Conservation (phyloP, 2,797 vertebrate species). For the Sphenopsis melanotis region DNA sequence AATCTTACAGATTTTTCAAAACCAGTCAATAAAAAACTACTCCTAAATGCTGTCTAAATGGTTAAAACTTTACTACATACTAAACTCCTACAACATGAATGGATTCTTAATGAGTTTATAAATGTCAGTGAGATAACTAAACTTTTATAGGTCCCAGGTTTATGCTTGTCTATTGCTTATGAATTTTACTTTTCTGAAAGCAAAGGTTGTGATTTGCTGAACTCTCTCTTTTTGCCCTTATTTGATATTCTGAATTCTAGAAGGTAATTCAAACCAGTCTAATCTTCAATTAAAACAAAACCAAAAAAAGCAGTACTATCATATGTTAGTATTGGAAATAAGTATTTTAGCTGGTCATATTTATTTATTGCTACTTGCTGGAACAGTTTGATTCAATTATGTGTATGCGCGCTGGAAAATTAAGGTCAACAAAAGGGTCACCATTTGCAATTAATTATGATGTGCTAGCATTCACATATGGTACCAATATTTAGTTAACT, state of each 20-base stretch:
- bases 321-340: constrained; percentile 24
- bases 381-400: constrained; percentile 68
- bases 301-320: background rate
- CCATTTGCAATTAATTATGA: constrained; percentile 79
- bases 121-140: background rate
- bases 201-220: background rate
- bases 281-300: background rate
- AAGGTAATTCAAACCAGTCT: constrained; percentile 13
- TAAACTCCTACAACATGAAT: background rate
- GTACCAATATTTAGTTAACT: constrained; percentile 78
- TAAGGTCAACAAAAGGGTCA: constrained; percentile 73
- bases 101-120: background rate
- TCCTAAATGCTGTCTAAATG: background rate
- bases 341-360: constrained; percentile 53
- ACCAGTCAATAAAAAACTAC: background rate
- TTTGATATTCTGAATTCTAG: background rate
- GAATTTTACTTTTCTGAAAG: background rate
- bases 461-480: constrained; percentile 75
- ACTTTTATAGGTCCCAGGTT: background rate
- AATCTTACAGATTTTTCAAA: background rate
- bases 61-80: background rate
- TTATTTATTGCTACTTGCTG: constrained; percentile 62
- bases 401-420: constrained; percentile 65
- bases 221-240: background rate
- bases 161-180: background rate